phyloP scores from a whole-genome alignment of 2,113 vertebrate genomes.

The Pachypanchax playfairii region DNA sequence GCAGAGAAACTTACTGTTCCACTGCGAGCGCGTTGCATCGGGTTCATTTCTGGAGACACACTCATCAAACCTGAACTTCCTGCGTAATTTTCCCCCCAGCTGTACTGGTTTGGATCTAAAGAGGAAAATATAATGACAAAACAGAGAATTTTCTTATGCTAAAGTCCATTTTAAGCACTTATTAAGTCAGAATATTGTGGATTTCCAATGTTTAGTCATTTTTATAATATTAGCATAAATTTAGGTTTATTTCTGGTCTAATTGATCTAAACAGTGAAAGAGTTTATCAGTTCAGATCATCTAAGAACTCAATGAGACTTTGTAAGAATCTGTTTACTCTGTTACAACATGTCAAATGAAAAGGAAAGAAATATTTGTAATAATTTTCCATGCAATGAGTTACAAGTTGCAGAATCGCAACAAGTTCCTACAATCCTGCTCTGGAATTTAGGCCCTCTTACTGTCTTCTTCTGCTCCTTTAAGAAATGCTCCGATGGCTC shows the following conservation, averaged over 20 bases:
- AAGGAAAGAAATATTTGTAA: too few species aligned
- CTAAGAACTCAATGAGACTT: too few species aligned
- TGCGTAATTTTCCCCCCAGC: constrained; percentile 98
- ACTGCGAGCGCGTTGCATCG: constrained; percentile 89
- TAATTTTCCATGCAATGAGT: background rate
- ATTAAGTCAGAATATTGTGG: background rate
- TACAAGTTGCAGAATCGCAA: background rate
- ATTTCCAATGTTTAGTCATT: background rate
- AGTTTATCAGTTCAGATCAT: too few species aligned
- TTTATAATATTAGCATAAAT: background rate
- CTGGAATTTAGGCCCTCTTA: constrained; percentile 74
- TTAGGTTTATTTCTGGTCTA: too few species aligned
- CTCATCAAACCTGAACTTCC: constrained; percentile 98
- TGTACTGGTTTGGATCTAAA: constrained; percentile 97
- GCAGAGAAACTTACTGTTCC: constrained; percentile 88
- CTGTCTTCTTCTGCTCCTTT: constrained; percentile 99
- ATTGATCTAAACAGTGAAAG: too few species aligned
- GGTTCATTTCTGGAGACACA: constrained; percentile 89
- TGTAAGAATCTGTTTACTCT: too few species aligned
- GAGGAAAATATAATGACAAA: background rate
- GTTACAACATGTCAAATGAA: too few species aligned
- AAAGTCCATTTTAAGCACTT: background rate
- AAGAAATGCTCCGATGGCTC: constrained; percentile 95
- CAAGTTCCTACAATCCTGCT: background rate
- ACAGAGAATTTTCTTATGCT: background rate